These are phyloP conservation scores for Scalopus aquaticus DNA, from an alignment of 2,113 vertebrate species.

Conservation along the genomic window DNA sequence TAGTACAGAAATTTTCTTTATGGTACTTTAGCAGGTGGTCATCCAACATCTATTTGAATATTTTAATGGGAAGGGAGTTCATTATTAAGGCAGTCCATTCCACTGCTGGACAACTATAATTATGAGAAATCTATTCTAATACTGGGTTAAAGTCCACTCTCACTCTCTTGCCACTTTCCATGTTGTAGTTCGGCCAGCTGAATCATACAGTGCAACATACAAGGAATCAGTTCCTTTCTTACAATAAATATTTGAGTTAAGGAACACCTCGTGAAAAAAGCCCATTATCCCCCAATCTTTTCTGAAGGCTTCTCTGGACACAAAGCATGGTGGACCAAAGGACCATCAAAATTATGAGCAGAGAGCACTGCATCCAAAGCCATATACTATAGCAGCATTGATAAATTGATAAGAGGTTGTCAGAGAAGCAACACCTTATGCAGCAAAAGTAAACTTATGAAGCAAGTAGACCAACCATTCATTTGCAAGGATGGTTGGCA, in stretches of 20 bases:
- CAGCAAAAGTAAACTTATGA: constrained; percentile 70
- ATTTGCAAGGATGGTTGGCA: constrained; percentile 59
- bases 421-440: constrained; percentile 70
- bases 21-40: constrained; percentile 45
- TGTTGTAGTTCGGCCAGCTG: constrained; percentile 26
- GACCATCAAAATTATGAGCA: constrained; percentile 56
- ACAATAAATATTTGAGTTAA: constrained; percentile 47
- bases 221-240: constrained; percentile 54
- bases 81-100: constrained; percentile 75
- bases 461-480: constrained; percentile 71
- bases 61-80: constrained; percentile 42
- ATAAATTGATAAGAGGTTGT: constrained; percentile 68
- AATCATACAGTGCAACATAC: constrained; percentile 45
- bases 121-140: constrained; percentile 50
- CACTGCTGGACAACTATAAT: constrained; percentile 53
- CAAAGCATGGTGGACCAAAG: background rate
- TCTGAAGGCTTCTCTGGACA: constrained; percentile 42
- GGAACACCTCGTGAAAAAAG: constrained; percentile 53
- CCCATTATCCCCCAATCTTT: constrained; percentile 36
- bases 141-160: constrained; percentile 38
- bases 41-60: constrained; percentile 40
- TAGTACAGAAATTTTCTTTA: constrained; percentile 52
- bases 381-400: constrained; percentile 63
- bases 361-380: constrained; percentile 70
- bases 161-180: constrained; percentile 58